Evolutionary conservation across 2,797 vertebrate species (phyloP).

Genomic region (Cirrhinus molitorella): DNA sequence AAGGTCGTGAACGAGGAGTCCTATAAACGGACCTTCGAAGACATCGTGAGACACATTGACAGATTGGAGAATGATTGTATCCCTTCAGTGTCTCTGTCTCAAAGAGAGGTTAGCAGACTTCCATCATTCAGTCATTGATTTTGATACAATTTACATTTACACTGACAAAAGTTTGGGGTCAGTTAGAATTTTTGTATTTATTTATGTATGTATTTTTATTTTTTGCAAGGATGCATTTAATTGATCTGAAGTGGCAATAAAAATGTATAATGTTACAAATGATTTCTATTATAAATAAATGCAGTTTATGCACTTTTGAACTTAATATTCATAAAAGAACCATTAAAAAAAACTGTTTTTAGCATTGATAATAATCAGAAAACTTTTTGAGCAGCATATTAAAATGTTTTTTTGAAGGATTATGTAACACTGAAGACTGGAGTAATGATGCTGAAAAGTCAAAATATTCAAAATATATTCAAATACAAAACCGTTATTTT

Average conservation of each 20-base stretch:
- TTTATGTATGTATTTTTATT: too few species aligned
- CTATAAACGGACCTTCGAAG: constrained; percentile 91
- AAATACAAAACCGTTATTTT: background rate
- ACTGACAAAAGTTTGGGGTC: background rate
- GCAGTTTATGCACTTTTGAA: background rate
- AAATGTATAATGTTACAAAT: background rate
- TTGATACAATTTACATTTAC: background rate
- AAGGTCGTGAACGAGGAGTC: constrained; percentile 87
- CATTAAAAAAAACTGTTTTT: background rate
- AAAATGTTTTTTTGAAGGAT: background rate
- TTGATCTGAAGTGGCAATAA: background rate
- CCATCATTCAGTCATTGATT: too few species aligned
- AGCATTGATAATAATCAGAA: background rate
- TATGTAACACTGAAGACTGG: background rate
- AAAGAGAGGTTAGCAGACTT: constrained; percentile 83
- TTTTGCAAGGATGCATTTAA: background rate
- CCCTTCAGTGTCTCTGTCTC: constrained; percentile 89
- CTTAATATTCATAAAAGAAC: background rate
- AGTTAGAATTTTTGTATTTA: too few species aligned
- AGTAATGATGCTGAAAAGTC: background rate
- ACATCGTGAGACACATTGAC: constrained; percentile 92
- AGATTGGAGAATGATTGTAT: constrained; percentile 98
- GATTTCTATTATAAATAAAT: background rate
- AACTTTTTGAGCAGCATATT: background rate
- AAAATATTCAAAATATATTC: too few species aligned